Conservation (phyloP, 2,113 vertebrate genomes). For the Anolis carolinensis region DNA sequence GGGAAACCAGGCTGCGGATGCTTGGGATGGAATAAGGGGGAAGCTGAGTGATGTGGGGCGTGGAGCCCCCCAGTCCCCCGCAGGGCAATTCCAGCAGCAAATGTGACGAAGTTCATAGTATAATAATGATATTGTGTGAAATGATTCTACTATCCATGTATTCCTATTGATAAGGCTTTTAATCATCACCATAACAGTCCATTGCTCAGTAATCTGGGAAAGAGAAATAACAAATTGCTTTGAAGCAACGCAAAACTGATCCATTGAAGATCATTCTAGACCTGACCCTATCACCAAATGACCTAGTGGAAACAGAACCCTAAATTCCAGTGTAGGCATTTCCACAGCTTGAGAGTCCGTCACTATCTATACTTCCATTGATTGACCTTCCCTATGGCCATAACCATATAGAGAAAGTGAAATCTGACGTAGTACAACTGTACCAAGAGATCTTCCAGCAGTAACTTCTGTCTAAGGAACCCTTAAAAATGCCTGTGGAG, state of each 20-base stretch:
- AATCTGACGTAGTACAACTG: neutral
- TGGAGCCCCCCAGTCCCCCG: too few relatives aligned
- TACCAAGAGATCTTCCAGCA: neutral
- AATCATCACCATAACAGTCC: neutral
- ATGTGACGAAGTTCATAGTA: too few relatives aligned
- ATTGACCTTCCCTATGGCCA: too few relatives aligned
- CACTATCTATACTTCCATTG: neutral
- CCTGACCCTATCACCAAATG: neutral
- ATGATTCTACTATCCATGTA: too few relatives aligned
- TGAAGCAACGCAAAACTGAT: neutral
- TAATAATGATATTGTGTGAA: too few relatives aligned
- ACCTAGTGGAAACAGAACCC: neutral
- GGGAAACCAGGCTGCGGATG: too few relatives aligned
- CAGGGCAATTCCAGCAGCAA: too few relatives aligned
- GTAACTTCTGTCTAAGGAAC: neutral
- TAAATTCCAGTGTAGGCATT: neutral
- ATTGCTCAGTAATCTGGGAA: neutral
- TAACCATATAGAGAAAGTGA: neutral
- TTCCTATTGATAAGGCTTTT: neutral
- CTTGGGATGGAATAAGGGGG: too few relatives aligned
- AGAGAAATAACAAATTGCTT: neutral
- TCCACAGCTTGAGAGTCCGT: neutral
- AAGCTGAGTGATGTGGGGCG: too few relatives aligned
- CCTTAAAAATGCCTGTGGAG: neutral
- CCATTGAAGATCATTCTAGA: neutral